Base-by-base conservation (phyloP, 2,113 vertebrate genomes). In the Dryoscopus gambensis region DNA sequence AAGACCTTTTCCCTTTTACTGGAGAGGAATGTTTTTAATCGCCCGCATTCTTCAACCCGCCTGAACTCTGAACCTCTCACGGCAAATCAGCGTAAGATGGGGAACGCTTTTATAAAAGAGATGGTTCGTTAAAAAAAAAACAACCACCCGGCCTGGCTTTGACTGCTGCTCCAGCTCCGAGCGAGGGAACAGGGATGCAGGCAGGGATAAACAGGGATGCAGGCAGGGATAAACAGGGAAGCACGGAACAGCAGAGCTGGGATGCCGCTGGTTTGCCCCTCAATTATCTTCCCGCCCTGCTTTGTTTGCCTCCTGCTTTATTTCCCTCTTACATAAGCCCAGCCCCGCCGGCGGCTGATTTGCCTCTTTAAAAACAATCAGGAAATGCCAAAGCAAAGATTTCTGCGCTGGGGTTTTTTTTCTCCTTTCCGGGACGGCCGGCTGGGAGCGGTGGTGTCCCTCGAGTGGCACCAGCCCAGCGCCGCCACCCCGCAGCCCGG, bases 11-110 rank as follows among this genome's bases (percentile, higher is more conserved):
- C 57, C 70, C 70, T 94, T 88, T 69, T 57, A 73, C 79, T 64
- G 18, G 15, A 1, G 67, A 82, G 84, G 88, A 84, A 87, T 93
- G 94, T 82, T 95, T 95, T 88, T 87, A 49, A 95, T 92, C 87
- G 37, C 70, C 11, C 2, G 3, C 62, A 6, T 95, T 85, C 93
- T 30, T 94, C 87, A 63, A 71, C 92, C 89, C 78, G 8, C 6
- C 84, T 57, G 89, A 97, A 87, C 95, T 44, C 89, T 33, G 91
- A 94, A 74, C 96, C 93, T 81, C 33, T 65, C 79, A 2, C 67
- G 33, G 84, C 84, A 30, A 11, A 81, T 75, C 60, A 59, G 15
- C 62, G 9, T 0, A 17, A 56, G 92, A 78, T 76, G 96, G 74
- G 78, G 87, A 87, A 59, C 0, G 9, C 4, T n/a, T 91, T 89